Evolutionary conservation across 2,888 invertebrate genomes (phyloP).

Genomic region (Gymnoscelis rufifasciata): DNA sequence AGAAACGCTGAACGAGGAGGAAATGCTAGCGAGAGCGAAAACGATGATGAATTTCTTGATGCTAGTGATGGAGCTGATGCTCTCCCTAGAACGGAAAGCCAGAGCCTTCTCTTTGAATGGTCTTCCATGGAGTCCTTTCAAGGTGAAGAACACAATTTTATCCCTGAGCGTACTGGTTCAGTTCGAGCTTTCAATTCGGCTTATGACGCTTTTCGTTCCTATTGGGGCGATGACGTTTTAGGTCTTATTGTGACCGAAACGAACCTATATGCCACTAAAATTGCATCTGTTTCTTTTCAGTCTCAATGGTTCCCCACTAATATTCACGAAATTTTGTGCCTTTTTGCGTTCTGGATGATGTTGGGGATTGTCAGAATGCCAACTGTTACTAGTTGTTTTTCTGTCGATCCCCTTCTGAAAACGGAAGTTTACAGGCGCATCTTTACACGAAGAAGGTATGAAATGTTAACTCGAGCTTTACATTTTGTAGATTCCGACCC

Average conservation of each 20-base stretch:
- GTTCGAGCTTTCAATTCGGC: too few relatives aligned
- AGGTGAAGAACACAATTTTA: too few relatives aligned
- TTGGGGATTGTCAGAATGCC: slow-evolving; percentile 5
- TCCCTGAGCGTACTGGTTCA: too few relatives aligned
- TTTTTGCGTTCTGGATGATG: slow-evolving; percentile 7
- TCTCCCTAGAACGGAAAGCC: neutral
- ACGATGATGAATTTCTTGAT: too few relatives aligned
- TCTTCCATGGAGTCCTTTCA: too few relatives aligned
- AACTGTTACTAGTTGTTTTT: slow-evolving; percentile 6
- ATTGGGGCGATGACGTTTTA: slow-evolving; percentile 3
- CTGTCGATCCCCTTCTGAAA: too few relatives aligned
- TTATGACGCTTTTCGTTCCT: too few relatives aligned
- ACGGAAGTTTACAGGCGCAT: too few relatives aligned
- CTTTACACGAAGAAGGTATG: too few relatives aligned
- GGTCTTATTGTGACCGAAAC: neutral
- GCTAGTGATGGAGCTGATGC: neutral
- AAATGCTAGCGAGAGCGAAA: too few relatives aligned
- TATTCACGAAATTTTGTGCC: slow-evolving; percentile 3
- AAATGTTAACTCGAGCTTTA: slow-evolving; percentile 21
- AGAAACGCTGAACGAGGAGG: slow-evolving; percentile 6
- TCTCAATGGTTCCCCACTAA: too few relatives aligned
- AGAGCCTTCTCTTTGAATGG: too few relatives aligned
- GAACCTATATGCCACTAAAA: slow-evolving; percentile 2
- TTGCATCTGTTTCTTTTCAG: neutral
- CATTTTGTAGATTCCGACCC: slow-evolving; percentile 20